phyloP scores from a whole-genome alignment of 1,140 invertebrate genomes.

The Papilio helenus region DNA sequence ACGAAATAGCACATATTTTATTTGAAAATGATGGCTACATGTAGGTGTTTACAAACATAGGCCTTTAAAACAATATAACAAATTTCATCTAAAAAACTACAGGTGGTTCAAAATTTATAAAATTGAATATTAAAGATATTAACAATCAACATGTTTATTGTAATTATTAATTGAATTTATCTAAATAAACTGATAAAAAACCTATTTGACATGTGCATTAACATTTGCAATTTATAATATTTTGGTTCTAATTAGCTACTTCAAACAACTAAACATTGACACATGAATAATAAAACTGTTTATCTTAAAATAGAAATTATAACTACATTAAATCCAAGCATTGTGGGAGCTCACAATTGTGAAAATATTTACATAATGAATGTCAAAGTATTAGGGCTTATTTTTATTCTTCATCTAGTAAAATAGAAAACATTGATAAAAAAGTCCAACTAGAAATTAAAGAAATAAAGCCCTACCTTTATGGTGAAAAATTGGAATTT shows the following conservation, averaged over 20 bases:
- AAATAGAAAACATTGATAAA: neutral
- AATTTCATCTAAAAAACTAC: neutral
- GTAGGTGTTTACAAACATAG: neutral
- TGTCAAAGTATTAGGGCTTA: neutral
- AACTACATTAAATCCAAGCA: neutral
- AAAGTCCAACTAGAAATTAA: neutral
- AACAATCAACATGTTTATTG: neutral
- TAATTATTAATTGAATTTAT: neutral
- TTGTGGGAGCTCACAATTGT: neutral
- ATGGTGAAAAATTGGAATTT: neutral
- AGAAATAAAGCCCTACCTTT: neutral
- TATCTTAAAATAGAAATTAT: slow-evolving; percentile 5
- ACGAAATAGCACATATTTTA: neutral
- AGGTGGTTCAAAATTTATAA: neutral
- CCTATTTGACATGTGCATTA: neutral
- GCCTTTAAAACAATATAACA: neutral
- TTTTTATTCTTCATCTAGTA: neutral
- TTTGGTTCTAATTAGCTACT: neutral
- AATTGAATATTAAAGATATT: neutral
- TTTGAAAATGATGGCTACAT: neutral
- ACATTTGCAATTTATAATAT: neutral
- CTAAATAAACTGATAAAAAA: neutral
- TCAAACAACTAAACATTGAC: neutral
- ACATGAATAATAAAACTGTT: neutral
- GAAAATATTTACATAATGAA: slow-evolving; percentile 3